Base-by-base conservation (phyloP, 37 sponge, comb jelly and placozoan genomes). In the Cladorhizidae sp. region DNA sequence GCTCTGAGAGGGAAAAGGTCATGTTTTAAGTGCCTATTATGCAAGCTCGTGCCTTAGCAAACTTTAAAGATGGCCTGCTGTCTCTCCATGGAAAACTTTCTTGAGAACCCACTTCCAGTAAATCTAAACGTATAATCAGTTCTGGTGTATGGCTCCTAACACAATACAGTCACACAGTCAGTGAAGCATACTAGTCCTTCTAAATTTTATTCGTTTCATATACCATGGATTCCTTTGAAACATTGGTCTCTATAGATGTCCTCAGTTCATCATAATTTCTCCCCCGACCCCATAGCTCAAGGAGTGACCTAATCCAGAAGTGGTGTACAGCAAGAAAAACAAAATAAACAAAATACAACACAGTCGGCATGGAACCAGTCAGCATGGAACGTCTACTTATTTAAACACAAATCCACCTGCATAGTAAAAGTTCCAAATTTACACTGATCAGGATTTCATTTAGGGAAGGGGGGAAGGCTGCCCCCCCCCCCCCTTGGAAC, bases 271-370 rank as follows among this genome's bases (percentile, higher is more conserved):
- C 57, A 39, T 89, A 86, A 57, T 79, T 29, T 61, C 68, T 73
- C 21, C 92, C 92, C 31, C 42, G 36, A n/a, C 89, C 92, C 83
- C 85, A 88, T 56, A 94, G 38, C 67, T 91, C 86, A 81, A 67
- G 61, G n/a, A 91, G 38, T 33, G 81, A 76, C 64, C 92, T 91
- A 40, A 18, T 9, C 49, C 5, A n/a, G n/a, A n/a, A n/a, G n/a
- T n/a, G n/a, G n/a, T n/a, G n/a, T n/a, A n/a, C n/a, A n/a, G n/a
- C n/a, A n/a, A n/a, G n/a, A n/a, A n/a, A n/a, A n/a, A n/a, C n/a
- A n/a, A n/a, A n/a, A n/a, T n/a, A n/a, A n/a, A n/a, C n/a, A n/a
- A n/a, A n/a, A n/a, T n/a, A n/a, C n/a, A n/a, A n/a, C n/a, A n/a
- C n/a, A n/a, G n/a, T n/a, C n/a, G n/a, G n/a, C n/a, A n/a, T n/a